Evolutionary conservation across 2,113 vertebrate genomes (phyloP).

Genomic region (Phaethon lepturus): DNA sequence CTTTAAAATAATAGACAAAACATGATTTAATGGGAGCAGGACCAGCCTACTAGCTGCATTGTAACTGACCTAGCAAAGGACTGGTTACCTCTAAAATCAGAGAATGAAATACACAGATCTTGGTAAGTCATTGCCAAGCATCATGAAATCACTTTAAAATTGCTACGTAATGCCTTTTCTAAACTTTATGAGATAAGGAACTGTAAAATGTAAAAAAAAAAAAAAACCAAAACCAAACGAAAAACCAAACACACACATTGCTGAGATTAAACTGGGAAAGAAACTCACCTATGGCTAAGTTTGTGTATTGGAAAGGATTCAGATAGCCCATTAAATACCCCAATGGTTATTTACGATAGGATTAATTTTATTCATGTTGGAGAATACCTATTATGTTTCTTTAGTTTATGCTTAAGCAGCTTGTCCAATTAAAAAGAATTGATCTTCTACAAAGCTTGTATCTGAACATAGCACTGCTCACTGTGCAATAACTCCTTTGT

Average conservation of each 20-base stretch:
- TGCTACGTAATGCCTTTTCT: not conserved
- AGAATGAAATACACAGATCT: not conserved
- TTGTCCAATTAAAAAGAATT: slow-evolving; percentile 58
- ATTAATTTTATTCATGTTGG: slow-evolving; percentile 65
- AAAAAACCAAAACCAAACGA: not conserved
- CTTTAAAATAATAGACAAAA: not conserved
- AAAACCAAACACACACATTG: too few relatives aligned
- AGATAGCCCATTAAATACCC: slow-evolving; percentile 26
- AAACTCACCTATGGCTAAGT: not conserved
- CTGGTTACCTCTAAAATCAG: not conserved
- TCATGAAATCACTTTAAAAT: not conserved
- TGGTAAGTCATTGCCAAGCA: not conserved
- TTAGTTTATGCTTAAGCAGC: slow-evolving; percentile 50
- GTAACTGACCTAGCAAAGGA: not conserved
- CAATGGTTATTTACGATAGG: slow-evolving; percentile 50
- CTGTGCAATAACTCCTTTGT: not conserved
- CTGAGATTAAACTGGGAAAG: not conserved
- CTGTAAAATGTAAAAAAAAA: not conserved
- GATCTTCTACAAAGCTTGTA: slow-evolving; percentile 42
- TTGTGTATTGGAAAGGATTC: not conserved
- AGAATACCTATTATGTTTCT: slow-evolving; percentile 55
- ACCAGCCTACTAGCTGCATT: not conserved
- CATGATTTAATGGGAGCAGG: not conserved
- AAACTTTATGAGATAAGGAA: not conserved
- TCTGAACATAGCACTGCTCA: not conserved